Conservation (phyloP, 2,888 invertebrate species). For the Masnerella sp. region DNA sequence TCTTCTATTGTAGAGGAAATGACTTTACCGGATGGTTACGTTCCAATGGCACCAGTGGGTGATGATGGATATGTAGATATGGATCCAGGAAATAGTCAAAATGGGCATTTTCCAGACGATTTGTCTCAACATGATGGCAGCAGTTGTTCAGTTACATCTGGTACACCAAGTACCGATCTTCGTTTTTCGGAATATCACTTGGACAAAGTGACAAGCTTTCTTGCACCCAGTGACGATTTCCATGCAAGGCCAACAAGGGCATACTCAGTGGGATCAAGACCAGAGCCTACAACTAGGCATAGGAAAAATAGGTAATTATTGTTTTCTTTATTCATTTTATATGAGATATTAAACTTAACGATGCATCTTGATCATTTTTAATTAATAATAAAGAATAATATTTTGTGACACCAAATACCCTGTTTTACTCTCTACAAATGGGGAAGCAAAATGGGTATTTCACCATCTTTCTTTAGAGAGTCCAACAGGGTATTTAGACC, state of each 20-base stretch:
- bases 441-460: no score
- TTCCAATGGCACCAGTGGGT: conserved; percentile 83
- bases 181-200: conserved; percentile 88
- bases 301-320: conserved; percentile 75
- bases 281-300: conserved; percentile 81
- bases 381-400: no score
- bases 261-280: conserved; percentile 91
- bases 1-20: conserved; percentile 81
- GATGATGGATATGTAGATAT: conserved; percentile 82
- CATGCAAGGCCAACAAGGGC: conserved; percentile 85
- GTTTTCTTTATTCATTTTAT: no score
- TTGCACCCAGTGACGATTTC: conserved; percentile 82
- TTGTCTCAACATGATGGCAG: conserved; percentile 83
- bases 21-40: conserved; percentile 80
- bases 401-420: no score
- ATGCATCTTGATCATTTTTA: no score
- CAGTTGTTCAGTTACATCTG: conserved; percentile 86
- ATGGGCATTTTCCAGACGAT: conserved; percentile 74
- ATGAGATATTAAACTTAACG: no score
- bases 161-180: conserved; percentile 89
- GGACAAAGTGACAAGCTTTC: conserved; percentile 88
- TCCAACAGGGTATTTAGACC: no score
- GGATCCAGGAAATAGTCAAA: conserved; percentile 77
- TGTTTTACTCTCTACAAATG: no score
- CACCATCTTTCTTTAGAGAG: no score